Conservation (phyloP, 2,888 invertebrate species). For the Apamea monoglypha region DNA sequence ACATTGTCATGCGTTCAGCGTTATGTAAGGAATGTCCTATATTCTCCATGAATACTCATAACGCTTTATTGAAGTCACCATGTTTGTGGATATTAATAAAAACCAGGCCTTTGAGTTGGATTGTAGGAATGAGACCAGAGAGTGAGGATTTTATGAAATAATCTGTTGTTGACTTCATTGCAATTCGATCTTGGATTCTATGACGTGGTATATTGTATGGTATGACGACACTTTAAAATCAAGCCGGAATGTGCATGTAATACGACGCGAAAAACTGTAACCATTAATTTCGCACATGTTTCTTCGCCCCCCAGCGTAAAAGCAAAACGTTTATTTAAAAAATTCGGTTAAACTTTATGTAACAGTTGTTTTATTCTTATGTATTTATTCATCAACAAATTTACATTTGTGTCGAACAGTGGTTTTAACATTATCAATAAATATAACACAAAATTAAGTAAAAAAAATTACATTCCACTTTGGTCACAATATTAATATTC, state of each 20-base stretch:
- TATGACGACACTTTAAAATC: not conserved
- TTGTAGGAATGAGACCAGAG: conserved; percentile 32
- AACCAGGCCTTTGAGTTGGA: conserved; percentile 46
- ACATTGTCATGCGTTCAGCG: conserved; percentile 58
- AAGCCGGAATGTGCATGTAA: not conserved
- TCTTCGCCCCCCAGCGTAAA: no score
- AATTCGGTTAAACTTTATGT: no score
- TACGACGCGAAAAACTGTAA: no score
- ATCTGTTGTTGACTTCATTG: conserved; percentile 17
- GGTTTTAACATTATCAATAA: no score
- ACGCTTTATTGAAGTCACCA: conserved; percentile 68
- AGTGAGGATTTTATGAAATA: conserved; percentile 35
- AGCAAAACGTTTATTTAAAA: no score
- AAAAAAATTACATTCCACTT: no score
- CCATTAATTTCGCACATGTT: no score
- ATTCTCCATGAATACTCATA: conserved; percentile 70
- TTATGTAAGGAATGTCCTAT: conserved; percentile 69
- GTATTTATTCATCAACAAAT: no score
- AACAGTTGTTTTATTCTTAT: no score
- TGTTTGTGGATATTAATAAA: conserved; percentile 63
- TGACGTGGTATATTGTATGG: not conserved
- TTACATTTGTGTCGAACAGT: no score
- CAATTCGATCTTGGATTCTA: conserved; percentile 19
- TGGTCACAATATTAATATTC: no score
- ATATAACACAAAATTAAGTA: no score